A percentile compares a stretch with the other conserved stretches of the same genome.
phyloP scores from a whole-genome alignment of 53 echinoderm and acorn worm species.

The Temnopleurus reevesii region DNA sequence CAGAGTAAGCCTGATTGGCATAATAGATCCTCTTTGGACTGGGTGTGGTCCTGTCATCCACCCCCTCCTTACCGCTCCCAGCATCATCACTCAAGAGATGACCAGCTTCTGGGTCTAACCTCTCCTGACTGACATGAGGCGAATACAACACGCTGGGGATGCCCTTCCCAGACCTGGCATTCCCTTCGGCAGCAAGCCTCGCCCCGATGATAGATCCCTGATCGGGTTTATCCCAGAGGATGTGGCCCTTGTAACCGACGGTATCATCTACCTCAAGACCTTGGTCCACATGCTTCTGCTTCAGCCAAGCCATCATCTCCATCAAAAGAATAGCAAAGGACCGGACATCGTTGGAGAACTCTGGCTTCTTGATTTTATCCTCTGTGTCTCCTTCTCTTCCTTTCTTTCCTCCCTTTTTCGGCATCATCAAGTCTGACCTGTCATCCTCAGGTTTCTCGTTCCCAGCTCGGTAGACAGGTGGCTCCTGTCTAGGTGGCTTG shows the following conservation, averaged over 20 bases:
- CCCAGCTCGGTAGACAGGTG: conserved; percentile 49
- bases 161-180: background rate
- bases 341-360: conserved; percentile 85
- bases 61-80: background rate
- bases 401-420: conserved; percentile 4
- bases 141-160: background rate
- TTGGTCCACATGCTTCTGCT: conserved; percentile 58
- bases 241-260: conserved; percentile 1
- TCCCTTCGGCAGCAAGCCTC: conserved; percentile 14
- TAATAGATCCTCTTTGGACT: conserved; percentile 53
- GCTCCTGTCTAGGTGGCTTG: conserved; percentile 61
- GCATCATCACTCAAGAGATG: background rate
- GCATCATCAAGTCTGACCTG: conserved; percentile 48
- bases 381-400: conserved; percentile 51
- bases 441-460: conserved; percentile 43
- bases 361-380: conserved; percentile 57
- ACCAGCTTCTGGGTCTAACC: conserved; percentile 11
- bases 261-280: conserved; percentile 31
- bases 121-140: conserved; percentile 33
- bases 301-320: conserved; percentile 88
- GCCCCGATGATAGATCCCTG: conserved; percentile 22
- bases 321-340: conserved; percentile 90
- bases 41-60: background rate
- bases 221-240: conserved; percentile 52
- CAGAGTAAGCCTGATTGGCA: conserved; percentile 41